Percentiles rank a stretch among this genome's conserved stretches.
Conservation (phyloP, 2,797 vertebrate genomes). For the Epinephelus coioides region DNA sequence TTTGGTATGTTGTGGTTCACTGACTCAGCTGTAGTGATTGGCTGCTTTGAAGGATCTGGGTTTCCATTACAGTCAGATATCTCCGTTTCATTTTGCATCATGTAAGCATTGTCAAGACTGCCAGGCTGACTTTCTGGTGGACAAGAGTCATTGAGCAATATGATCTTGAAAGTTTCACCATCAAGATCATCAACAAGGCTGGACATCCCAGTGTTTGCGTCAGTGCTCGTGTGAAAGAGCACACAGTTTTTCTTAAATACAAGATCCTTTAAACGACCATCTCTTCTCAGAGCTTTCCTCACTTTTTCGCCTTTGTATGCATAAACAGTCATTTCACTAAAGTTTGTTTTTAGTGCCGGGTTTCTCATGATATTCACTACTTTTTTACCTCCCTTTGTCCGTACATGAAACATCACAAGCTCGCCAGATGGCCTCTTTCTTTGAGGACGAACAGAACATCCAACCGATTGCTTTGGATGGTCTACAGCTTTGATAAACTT, state of each 20-base stretch:
- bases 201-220: constrained; percentile 5
- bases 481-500: constrained; percentile 30
- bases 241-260: constrained; percentile 39
- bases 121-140: constrained; percentile 38
- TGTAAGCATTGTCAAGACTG: constrained; percentile 35
- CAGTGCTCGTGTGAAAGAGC: fast-evolving
- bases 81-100: not conserved
- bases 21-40: not conserved
- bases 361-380: constrained; percentile 46
- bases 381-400: constrained; percentile 30
- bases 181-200: constrained; percentile 45
- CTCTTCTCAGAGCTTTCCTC: constrained; percentile 62
- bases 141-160: not conserved
- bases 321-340: constrained; percentile 56
- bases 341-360: fast-evolving
- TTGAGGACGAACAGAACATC: fast-evolving
- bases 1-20: not conserved
- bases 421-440: not conserved
- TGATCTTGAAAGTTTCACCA: constrained; percentile 40
- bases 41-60: not conserved
- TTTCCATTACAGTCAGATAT: not conserved
- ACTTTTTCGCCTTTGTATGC: constrained; percentile 61
- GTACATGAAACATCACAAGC: constrained; percentile 60
- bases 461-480: fast-evolving
- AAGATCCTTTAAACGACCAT: constrained; percentile 33